Evolutionary conservation across 2,888 invertebrate species (phyloP).

Genomic region (Thereva nobilitata): DNA sequence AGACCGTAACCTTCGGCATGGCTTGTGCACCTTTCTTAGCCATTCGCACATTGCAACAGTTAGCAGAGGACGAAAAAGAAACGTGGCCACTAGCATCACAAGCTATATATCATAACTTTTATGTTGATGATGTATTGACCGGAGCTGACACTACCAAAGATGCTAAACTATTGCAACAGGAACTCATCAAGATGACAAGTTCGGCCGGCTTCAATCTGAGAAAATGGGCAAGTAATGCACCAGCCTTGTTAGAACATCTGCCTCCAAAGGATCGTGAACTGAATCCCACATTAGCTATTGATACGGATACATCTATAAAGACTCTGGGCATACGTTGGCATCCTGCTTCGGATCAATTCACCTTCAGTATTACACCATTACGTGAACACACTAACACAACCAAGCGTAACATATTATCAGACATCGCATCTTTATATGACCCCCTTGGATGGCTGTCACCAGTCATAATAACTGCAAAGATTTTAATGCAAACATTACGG

Average conservation of each 20-base stretch:
- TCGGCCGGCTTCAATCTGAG: not conserved
- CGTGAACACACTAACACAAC: constrained; percentile 1
- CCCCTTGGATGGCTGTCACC: no score
- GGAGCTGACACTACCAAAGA: constrained; percentile 11
- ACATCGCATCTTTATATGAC: constrained; percentile 16
- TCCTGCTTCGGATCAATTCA: constrained; percentile 7
- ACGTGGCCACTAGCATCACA: constrained; percentile 6
- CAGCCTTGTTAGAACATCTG: not conserved
- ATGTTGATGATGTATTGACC: constrained; percentile 4
- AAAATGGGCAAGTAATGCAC: not conserved
- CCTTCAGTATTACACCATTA: not conserved
- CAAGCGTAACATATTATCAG: constrained; percentile 9
- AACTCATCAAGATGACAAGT: constrained; percentile 3
- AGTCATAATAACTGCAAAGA: not conserved
- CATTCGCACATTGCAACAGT: no score
- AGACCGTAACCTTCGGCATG: no score
- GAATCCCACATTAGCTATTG: not conserved
- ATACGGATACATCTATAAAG: not conserved
- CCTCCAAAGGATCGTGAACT: not conserved
- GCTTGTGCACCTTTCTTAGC: no score
- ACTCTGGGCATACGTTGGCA: constrained; percentile 18
- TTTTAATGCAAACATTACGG: not conserved
- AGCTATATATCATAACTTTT: not conserved
- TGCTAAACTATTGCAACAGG: not conserved
- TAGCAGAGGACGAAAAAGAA: not conserved